Percentiles rank a stretch among this genome's conserved stretches.
Conservation (phyloP, 2,888 invertebrate genomes). For the Drosophila falleni region DNA sequence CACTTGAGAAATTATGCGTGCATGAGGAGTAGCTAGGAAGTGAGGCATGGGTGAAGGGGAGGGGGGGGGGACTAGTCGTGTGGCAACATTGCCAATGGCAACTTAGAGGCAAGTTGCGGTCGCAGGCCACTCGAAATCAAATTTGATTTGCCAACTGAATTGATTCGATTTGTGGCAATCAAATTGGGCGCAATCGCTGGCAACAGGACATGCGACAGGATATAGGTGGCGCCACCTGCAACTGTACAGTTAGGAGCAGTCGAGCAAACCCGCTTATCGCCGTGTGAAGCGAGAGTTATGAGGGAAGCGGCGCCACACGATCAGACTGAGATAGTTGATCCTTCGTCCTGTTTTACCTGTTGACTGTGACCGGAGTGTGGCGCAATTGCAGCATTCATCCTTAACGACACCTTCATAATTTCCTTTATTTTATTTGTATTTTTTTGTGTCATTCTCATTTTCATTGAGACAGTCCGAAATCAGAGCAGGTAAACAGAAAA, state of each 20-base stretch:
- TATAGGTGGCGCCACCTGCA: conserved; percentile 53
- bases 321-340: conserved; percentile 16
- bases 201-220: conserved; percentile 57
- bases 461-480: conserved; percentile 62
- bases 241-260: conserved; percentile 28
- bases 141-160: conserved; percentile 58
- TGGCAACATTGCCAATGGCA: conserved; percentile 34
- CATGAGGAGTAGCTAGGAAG: conserved; percentile 34
- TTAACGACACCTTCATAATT: conserved; percentile 40
- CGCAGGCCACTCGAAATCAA: conserved; percentile 38
- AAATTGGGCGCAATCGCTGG: conserved; percentile 21
- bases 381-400: conserved; percentile 39
- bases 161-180: conserved; percentile 40
- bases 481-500: conserved; percentile 60
- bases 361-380: conserved; percentile 35
- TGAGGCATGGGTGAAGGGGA: not conserved
- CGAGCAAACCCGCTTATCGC: conserved; percentile 42
- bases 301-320: conserved; percentile 75
- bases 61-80: not conserved
- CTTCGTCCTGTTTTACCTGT: conserved; percentile 35
- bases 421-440: conserved; percentile 25
- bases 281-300: conserved; percentile 49
- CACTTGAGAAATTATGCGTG: conserved; percentile 78
- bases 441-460: conserved; percentile 53
- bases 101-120: conserved; percentile 38